These are phyloP conservation scores for Channa argus DNA, from an alignment of 2,113 vertebrate genomes.

Conservation along the genomic window DNA sequence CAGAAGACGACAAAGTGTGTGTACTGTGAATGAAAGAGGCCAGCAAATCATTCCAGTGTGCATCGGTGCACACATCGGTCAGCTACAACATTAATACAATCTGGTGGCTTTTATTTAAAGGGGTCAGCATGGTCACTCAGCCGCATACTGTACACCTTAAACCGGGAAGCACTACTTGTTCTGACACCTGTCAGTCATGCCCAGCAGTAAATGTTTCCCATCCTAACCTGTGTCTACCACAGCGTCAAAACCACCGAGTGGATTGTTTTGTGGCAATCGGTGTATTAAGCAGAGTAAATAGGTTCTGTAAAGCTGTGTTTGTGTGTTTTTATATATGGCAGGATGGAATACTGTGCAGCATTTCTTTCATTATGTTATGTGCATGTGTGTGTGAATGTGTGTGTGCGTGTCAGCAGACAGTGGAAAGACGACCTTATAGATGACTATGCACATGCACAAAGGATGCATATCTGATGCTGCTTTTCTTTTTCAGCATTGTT, in stretches of 20 bases:
- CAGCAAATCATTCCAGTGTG: slow-evolving; percentile 23
- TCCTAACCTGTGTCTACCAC: too few species aligned
- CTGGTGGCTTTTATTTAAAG: too few species aligned
- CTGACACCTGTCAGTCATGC: too few species aligned
- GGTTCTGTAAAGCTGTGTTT: background rate
- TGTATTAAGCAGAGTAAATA: too few species aligned
- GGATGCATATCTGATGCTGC: background rate
- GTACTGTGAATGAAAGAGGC: slow-evolving; percentile 17
- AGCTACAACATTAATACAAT: too few species aligned
- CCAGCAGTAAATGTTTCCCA: too few species aligned
- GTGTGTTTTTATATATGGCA: background rate
- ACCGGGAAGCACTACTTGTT: too few species aligned
- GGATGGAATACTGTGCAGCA: slow-evolving; percentile 23
- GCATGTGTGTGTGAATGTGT: slow-evolving; percentile 14
- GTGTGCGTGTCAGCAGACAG: slow-evolving; percentile 17
- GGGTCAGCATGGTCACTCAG: too few species aligned
- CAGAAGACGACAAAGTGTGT: slow-evolving; percentile 42
- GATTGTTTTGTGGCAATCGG: too few species aligned
- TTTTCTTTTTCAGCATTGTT: background rate
- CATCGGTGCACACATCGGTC: background rate
- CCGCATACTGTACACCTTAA: too few species aligned
- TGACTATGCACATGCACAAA: background rate
- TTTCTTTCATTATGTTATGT: slow-evolving; percentile 14
- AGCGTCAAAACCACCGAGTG: too few species aligned
- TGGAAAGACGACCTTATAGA: slow-evolving; percentile 14